A percentile compares a stretch with the other conserved stretches of the same genome.
Evolutionary conservation across 2,888 invertebrate genomes (phyloP).

Genomic region (Ptilodon capucinus): DNA sequence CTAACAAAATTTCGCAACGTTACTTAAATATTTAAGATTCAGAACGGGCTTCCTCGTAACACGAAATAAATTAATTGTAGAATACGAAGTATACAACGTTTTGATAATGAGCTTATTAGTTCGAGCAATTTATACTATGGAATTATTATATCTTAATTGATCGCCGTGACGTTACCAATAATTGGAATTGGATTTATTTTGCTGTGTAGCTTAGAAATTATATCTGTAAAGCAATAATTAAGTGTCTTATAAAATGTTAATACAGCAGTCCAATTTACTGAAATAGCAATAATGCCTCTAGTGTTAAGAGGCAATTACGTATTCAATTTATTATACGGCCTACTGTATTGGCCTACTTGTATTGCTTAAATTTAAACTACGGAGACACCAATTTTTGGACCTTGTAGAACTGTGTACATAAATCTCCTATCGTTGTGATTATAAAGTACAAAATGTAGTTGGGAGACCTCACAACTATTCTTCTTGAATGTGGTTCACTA

Average conservation of each 20-base stretch:
- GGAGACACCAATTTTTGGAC: slow-evolving; percentile 33
- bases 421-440: slow-evolving; percentile 63
- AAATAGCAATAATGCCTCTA: slow-evolving; percentile 10
- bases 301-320: not conserved
- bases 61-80: slow-evolving; percentile 49
- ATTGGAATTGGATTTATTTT: slow-evolving; percentile 18
- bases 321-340: slow-evolving; percentile 15
- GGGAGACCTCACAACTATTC: slow-evolving; percentile 45
- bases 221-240: slow-evolving; percentile 32
- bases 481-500: slow-evolving; percentile 15
- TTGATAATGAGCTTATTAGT: slow-evolving; percentile 36
- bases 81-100: slow-evolving; percentile 21
- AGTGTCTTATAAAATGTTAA: slow-evolving; percentile 27
- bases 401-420: slow-evolving; percentile 45
- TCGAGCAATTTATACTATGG: slow-evolving; percentile 15
- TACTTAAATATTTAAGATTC: slow-evolving; percentile 56
- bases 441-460: slow-evolving; percentile 72
- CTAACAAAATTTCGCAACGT: slow-evolving; percentile 40
- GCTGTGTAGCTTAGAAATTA: slow-evolving; percentile 20
- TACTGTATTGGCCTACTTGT: slow-evolving; percentile 17
- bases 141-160: slow-evolving; percentile 11
- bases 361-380: slow-evolving; percentile 12
- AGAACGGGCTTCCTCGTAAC: slow-evolving; percentile 65
- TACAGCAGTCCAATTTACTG: slow-evolving; percentile 9
- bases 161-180: slow-evolving; percentile 14